phyloP scores from a whole-genome alignment of 2,888 invertebrate species.

The Leptinotarsa rubiginosa region DNA sequence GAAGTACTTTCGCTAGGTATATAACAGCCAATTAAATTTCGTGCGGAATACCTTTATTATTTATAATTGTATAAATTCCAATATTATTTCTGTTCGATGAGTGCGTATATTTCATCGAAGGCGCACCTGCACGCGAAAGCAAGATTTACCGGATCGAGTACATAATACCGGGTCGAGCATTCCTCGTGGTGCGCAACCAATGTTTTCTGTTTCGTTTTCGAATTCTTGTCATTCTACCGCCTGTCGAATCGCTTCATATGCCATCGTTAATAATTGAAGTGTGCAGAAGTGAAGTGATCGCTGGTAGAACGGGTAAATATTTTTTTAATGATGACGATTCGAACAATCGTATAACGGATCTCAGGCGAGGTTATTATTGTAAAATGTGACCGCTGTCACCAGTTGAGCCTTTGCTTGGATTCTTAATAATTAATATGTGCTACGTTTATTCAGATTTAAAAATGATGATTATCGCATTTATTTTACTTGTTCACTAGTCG shows the following conservation, averaged over 20 bases:
- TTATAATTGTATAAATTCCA: conserved; percentile 7
- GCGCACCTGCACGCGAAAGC: conserved; percentile 11
- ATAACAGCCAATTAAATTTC: conserved; percentile 17
- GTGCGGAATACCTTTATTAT: conserved; percentile 17
- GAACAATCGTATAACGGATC: background rate
- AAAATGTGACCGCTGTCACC: background rate
- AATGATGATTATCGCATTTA: no score
- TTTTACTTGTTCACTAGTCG: no score
- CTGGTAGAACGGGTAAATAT: background rate
- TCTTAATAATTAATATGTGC: background rate
- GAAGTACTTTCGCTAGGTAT: background rate
- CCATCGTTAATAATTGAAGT: conserved; percentile 38
- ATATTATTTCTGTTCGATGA: conserved; percentile 21
- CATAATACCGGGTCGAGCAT: conserved; percentile 24
- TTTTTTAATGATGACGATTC: background rate
- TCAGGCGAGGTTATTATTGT: background rate
- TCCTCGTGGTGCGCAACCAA: conserved; percentile 36
- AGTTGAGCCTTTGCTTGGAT: background rate
- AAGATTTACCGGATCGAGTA: conserved; percentile 19
- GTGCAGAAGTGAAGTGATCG: conserved; percentile 5
- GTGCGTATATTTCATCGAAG: conserved; percentile 15
- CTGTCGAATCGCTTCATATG: conserved; percentile 40
- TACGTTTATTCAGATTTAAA: no score
- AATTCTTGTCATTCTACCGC: conserved; percentile 38
- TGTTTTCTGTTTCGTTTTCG: conserved; percentile 40